Evolutionary conservation across 2,888 invertebrate species (phyloP).

Genomic region (Lepetodrilus schrolli): DNA sequence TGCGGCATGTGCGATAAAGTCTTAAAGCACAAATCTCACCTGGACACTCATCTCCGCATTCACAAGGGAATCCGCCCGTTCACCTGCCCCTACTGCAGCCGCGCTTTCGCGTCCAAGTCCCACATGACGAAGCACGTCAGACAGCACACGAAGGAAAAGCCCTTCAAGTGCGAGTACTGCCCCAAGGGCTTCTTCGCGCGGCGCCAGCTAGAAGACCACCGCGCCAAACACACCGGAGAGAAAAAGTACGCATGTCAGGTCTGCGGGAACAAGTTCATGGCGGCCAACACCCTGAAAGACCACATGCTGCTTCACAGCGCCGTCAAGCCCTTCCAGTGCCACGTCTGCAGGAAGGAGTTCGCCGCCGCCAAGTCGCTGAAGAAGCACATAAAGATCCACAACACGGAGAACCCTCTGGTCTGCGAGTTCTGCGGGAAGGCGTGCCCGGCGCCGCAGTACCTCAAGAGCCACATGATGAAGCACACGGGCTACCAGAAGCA

Average conservation of each 20-base stretch:
- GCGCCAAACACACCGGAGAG: not conserved
- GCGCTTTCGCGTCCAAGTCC: not conserved
- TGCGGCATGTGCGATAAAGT: not conserved
- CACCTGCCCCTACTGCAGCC: not conserved
- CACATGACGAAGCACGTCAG: not conserved
- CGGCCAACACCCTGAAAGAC: not conserved
- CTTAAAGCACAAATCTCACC: not conserved
- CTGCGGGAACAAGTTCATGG: constrained; percentile 8
- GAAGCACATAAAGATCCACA: constrained; percentile 22
- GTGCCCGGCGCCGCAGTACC: not conserved
- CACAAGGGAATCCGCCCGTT: not conserved
- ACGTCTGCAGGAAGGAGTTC: constrained; percentile 4
- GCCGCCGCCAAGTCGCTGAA: not conserved
- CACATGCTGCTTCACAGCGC: constrained; percentile 3
- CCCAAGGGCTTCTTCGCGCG: constrained; percentile 4
- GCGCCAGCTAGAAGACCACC: not conserved
- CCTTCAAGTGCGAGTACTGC: not conserved
- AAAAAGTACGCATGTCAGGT: not conserved
- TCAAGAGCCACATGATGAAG: constrained; percentile 21
- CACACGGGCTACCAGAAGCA: not conserved
- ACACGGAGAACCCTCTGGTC: constrained; percentile 1
- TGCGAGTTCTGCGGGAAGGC: constrained; percentile 6
- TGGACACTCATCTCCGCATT: not conserved
- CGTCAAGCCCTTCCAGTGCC: constrained; percentile 4
- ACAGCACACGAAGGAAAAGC: constrained; percentile 11